Conservation (phyloP, 2,113 vertebrate genomes). For the Bos taurus region DNA sequence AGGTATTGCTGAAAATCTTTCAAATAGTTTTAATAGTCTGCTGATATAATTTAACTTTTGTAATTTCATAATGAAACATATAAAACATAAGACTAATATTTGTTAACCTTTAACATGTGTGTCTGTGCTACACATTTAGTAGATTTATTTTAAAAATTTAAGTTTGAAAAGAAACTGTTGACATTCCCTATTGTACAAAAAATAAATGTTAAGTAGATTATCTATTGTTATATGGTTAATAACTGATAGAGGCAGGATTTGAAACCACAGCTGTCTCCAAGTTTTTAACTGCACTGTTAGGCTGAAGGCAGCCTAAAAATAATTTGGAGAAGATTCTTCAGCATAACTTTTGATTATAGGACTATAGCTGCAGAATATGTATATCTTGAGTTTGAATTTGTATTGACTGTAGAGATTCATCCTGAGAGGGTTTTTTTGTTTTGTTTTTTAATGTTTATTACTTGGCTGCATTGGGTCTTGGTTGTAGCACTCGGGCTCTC, state of each 20-base stretch:
- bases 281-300: conserved; percentile 5
- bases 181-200: background rate
- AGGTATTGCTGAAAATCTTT: background rate
- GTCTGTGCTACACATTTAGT: background rate
- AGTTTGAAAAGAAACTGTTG: background rate
- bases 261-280: background rate
- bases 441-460: background rate
- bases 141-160: background rate
- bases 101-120: background rate
- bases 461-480: background rate
- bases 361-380: background rate
- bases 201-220: background rate
- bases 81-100: background rate
- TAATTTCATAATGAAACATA: background rate
- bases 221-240: background rate
- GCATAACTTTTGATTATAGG: background rate
- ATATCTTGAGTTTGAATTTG: background rate
- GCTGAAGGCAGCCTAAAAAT: background rate
- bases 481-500: background rate
- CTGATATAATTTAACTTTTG: background rate
- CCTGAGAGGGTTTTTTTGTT: background rate
- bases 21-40: background rate
- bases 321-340: background rate
- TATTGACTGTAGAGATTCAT: background rate
- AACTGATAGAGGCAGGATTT: background rate